phyloP scores from a whole-genome alignment of 2,113 vertebrate species.

The Petrocephalus zakoni region DNA sequence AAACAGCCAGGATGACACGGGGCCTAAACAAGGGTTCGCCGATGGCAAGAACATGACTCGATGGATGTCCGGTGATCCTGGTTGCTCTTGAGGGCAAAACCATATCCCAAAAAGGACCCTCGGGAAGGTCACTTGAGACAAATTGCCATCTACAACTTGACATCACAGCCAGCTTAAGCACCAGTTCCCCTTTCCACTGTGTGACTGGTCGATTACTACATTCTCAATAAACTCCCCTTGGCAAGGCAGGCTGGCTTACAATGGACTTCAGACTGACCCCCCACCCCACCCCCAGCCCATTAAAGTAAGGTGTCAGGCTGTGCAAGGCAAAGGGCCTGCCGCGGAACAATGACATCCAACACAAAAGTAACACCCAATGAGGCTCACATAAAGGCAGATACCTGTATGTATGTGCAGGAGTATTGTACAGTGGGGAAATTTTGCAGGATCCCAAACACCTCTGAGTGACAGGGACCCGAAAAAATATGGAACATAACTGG shows the following conservation, averaged over 20 bases:
- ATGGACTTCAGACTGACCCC: background rate
- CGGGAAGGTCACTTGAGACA: background rate
- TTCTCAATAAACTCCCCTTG: background rate
- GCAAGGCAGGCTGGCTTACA: slow-evolving; percentile 5
- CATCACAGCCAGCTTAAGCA: background rate
- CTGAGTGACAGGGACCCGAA: background rate
- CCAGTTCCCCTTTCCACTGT: background rate
- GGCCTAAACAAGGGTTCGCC: background rate
- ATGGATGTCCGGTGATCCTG: background rate
- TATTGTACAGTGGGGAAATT: background rate
- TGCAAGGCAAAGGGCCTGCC: background rate
- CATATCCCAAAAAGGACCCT: background rate
- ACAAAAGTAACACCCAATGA: background rate
- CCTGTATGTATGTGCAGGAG: background rate
- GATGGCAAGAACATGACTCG: background rate
- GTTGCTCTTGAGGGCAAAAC: background rate
- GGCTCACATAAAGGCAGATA: background rate
- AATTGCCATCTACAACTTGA: background rate
- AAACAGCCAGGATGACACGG: background rate
- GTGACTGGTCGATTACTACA: background rate
- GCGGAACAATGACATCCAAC: background rate
- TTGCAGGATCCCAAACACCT: background rate
- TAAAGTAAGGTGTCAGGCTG: slow-evolving; percentile 14
- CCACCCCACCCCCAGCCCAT: background rate
- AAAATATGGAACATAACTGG: background rate